Conservation (phyloP, 2,888 invertebrate species). For the Ypsolopha scabrella region DNA sequence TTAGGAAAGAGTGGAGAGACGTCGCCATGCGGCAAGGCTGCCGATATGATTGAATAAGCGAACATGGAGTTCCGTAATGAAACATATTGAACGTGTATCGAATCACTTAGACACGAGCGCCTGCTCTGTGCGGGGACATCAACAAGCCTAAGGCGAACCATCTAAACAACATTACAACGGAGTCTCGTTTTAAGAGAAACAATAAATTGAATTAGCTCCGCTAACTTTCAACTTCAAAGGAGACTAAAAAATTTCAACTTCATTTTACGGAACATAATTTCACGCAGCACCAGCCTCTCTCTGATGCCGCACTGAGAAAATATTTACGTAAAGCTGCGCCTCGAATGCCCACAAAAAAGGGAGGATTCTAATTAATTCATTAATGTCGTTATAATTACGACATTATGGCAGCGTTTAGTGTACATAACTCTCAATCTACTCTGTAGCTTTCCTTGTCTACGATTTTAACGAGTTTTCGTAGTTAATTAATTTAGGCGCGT, state of each 20-base stretch:
- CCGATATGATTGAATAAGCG: constrained; percentile 65
- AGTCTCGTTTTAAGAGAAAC: constrained; percentile 64
- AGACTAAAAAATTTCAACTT: constrained; percentile 47
- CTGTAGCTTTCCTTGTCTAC: constrained; percentile 4
- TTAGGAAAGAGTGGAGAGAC: constrained; percentile 49
- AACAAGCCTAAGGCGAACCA: constrained; percentile 61
- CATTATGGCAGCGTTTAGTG: constrained; percentile 37
- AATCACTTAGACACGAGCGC: constrained; percentile 63
- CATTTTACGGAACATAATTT: constrained; percentile 57
- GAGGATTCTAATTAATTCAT: constrained; percentile 53
- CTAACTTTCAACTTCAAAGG: constrained; percentile 58
- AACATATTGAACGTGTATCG: constrained; percentile 70
- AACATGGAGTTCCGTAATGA: constrained; percentile 59
- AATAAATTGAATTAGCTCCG: constrained; percentile 63
- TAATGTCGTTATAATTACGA: constrained; percentile 49
- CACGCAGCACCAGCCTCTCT: constrained; percentile 40
- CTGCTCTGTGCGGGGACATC: constrained; percentile 53
- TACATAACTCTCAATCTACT: constrained; percentile 34
- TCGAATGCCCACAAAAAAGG: constrained; percentile 35
- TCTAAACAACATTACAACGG: constrained; percentile 57
- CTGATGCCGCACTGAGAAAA: constrained; percentile 46
- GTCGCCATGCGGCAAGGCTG: constrained; percentile 34
- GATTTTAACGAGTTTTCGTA: constrained; percentile 12
- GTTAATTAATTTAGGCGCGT: constrained; percentile 7
- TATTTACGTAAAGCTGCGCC: constrained; percentile 47